Evolutionary conservation across 2,113 vertebrate species (phyloP).

Genomic region (Meles meles): DNA sequence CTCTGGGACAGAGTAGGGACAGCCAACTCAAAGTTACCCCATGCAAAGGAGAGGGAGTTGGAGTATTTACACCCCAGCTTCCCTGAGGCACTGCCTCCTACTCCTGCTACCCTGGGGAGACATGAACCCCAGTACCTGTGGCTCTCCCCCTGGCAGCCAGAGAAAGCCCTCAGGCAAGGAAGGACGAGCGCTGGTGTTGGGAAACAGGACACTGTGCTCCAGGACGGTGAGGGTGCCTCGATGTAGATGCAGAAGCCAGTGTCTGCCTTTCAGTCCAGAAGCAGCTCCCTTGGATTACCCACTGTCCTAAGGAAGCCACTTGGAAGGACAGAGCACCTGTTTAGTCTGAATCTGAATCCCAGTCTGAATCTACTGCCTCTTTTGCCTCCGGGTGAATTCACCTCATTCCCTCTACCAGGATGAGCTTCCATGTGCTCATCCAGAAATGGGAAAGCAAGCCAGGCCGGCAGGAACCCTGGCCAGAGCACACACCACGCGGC

Average conservation of each 20-base stretch:
- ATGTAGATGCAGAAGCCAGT: accelerated
- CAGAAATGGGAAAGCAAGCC: accelerated
- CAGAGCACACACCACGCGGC: accelerated
- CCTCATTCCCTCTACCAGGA: accelerated
- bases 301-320: not conserved
- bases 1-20: not conserved
- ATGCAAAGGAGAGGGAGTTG: not conserved
- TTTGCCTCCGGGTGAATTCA: accelerated
- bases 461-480: not conserved
- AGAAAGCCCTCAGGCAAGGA: not conserved
- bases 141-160: not conserved
- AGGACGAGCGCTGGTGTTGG: accelerated
- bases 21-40: too few relatives aligned
- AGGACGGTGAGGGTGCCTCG: accelerated
- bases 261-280: accelerated
- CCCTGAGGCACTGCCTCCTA: not conserved
- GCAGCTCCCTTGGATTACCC: accelerated
- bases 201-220: accelerated
- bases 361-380: not conserved
- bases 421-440: not conserved
- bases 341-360: too few relatives aligned
- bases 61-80: not conserved
- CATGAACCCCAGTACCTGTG: not conserved
- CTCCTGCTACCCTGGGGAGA: not conserved
- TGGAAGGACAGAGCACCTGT: too few relatives aligned